Evolutionary conservation across 2,888 invertebrate species (phyloP), one percentile per base, ranked within the genome.

Genomic region (Eueremaeus valkanovi): DNA sequence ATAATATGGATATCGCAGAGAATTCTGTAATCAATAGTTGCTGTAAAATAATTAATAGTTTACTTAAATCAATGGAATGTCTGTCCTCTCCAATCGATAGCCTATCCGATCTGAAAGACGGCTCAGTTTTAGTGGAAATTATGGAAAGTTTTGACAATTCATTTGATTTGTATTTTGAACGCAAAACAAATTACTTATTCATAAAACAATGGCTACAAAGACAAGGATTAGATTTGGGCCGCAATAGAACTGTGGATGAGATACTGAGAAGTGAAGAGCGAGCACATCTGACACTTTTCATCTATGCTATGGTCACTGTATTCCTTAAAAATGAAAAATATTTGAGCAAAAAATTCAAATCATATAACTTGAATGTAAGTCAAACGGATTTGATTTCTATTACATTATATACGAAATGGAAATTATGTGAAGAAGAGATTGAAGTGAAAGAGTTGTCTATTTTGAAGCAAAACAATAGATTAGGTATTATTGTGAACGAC

Each of bases 331-430:
- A 75, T 42, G 31, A 31, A 36, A 18, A 70, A 16, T 31, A 42
- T 51, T 51, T 75, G 33, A 24, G 42, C 6, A 31, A 40, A 36
- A 36, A 70, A 16, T 49, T 70, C 9, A 21, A 42, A n/a, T 45
- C 40, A 27, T 75, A 58, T 58, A 33, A 72, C 29, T 51, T 75
- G 3, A 29, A 70, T 40, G 75, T 75, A 27, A 33, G 51, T 11
- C 31, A 61, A 24, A 72, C 51, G 31, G 75, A 75, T 18, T 27
- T 75, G 11, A 36, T 72, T 24, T 31, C 45, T 18, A 75, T 75
- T 51, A 31, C 70, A 18, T 75, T 75, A 29, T 75, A 70, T 29
- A 75, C 75, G 2, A 75, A 75, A 72, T 75, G 75, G 75, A 70
- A 75, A 40, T 72, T 75, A 42, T 70, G 70, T 27, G 75, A 75